Evolutionary conservation across 2,113 vertebrate species (phyloP), one percentile per base, ranked within the genome.

Genomic region (Meles meles): DNA sequence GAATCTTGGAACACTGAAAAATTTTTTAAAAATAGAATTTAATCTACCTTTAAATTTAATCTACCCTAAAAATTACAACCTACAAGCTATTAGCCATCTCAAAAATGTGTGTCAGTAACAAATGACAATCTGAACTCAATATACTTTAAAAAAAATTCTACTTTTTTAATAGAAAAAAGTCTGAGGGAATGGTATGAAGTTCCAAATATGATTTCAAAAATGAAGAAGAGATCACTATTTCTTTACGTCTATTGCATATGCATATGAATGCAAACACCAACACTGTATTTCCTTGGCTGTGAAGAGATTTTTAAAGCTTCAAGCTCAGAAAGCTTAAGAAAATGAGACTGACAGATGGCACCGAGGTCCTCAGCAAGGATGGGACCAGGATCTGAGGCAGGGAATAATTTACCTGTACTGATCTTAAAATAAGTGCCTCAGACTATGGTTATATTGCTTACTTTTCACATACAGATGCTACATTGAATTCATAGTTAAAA

Each of bases 51-150:
- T 90, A 96, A 95, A 77, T 85, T 92, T 92, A 93, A 92, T 39
- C 87, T 89, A 81, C 17, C 14, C 23, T 90, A 88, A 93, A 82
- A 94, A 93, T 94, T 88, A 90, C 93, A 94, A 94, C 13, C 47
- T 29, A 94, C 37, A 44, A 25, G 31, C 81, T 52, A 25, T 39
- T 86, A 79, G 67, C 27, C 39, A 96, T 47, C 37, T 93, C 42
- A 80, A 97, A 55, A 89, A 44, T 44, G 65, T 63, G 83, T 90
- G 92, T 89, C 71, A 88, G 7, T 81, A 93, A 91, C 34, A 95
- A 92, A 93, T 34, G 83, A 85, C 57, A 94, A 91, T 27, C 49
- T 77, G 42, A 82, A 13, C 15, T 52, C 34, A 37, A 77, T 89
- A 95, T 13, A 88, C 18, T 31, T 94, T 79, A 94, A 89, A 94